A percentile compares a stretch with the other conserved stretches of the same genome.
Conservation (phyloP, 2,888 invertebrate genomes). For the Caradrina clavipalpis region DNA sequence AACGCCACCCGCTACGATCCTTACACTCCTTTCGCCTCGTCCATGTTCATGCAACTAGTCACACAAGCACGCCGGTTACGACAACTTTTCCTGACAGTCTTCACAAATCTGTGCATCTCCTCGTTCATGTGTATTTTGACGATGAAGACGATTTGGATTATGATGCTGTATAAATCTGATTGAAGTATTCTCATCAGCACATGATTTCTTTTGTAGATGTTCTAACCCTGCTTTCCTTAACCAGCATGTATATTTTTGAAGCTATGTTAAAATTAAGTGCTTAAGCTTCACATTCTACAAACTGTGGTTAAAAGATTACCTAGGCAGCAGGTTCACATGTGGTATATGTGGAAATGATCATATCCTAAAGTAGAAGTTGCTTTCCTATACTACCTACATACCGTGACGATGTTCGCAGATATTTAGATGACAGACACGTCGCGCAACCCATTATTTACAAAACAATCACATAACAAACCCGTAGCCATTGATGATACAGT, state of each 20-base stretch:
- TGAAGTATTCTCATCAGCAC: not conserved
- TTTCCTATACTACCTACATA: not conserved
- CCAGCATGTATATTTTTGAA: too few species aligned
- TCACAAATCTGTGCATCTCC: too few species aligned
- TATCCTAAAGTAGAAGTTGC: not conserved
- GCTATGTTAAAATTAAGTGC: too few species aligned
- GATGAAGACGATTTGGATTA: not conserved
- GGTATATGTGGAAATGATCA: not conserved
- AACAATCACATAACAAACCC: slow-evolving; percentile 48
- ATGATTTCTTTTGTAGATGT: not conserved
- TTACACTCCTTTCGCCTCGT: too few species aligned
- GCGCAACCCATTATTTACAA: slow-evolving; percentile 46
- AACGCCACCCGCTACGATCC: too few species aligned
- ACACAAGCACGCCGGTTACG: too few species aligned
- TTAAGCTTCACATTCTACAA: too few species aligned
- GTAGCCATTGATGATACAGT: slow-evolving; percentile 49
- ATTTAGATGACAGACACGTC: slow-evolving; percentile 27
- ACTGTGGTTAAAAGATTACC: not conserved
- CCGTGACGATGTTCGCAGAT: slow-evolving; percentile 10
- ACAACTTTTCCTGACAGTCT: too few species aligned
- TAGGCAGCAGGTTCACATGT: not conserved
- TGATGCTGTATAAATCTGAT: too few species aligned
- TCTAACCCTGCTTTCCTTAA: not conserved
- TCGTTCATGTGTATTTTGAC: not conserved
- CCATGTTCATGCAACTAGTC: too few species aligned